These are phyloP conservation scores for Aldrovandia affinis DNA, from an alignment of 2,797 vertebrate genomes.

Conservation along the genomic window DNA sequence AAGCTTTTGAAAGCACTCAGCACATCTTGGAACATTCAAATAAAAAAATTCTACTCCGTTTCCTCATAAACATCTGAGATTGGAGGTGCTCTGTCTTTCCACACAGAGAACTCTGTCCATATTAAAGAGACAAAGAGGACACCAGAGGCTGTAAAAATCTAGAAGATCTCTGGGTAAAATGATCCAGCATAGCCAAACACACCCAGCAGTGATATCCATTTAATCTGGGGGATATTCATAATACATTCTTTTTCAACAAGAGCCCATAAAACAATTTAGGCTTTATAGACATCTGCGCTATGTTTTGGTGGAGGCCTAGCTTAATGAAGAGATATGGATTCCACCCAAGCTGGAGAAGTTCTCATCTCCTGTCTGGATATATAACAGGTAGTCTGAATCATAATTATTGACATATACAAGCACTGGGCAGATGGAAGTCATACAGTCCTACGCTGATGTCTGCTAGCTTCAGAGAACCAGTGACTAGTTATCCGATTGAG, in stretches of 20 bases:
- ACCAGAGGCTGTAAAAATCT: conserved; percentile 32
- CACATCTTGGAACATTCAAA: conserved; percentile 11
- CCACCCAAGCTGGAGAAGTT: too few species aligned
- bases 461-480: too few species aligned
- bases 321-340: too few species aligned
- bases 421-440: too few species aligned
- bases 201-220: conserved; percentile 16
- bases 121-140: conserved; percentile 23
- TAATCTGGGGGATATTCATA: conserved; percentile 26
- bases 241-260: conserved; percentile 17
- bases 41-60: conserved; percentile 35
- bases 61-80: conserved; percentile 23
- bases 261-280: too few species aligned
- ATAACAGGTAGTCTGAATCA: too few species aligned
- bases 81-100: conserved; percentile 19
- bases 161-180: conserved; percentile 22
- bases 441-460: too few species aligned
- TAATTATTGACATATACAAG: too few species aligned
- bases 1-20: conserved; percentile 7
- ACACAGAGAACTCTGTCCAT: conserved; percentile 21
- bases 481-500: too few species aligned
- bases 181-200: conserved; percentile 19
- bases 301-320: too few species aligned
- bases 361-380: too few species aligned
- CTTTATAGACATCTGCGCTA: too few species aligned